These are phyloP conservation scores for Engraulis encrasicolus DNA, from an alignment of 2,113 vertebrate species.

Conservation along the genomic window DNA sequence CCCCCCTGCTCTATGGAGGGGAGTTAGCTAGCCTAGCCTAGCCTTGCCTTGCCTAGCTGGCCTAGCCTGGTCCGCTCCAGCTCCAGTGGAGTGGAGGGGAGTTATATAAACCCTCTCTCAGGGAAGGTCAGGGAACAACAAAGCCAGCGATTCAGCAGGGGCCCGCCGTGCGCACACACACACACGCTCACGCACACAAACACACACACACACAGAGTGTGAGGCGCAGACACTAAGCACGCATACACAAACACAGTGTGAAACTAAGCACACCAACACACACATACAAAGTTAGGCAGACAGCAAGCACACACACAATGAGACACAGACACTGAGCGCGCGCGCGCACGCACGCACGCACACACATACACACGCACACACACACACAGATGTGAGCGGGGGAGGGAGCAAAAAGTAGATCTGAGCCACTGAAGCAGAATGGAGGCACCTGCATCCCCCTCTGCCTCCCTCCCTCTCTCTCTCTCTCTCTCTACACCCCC, in stretches of 20 bases:
- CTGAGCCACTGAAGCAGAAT: constrained; percentile 45
- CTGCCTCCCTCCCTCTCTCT: constrained; percentile 11
- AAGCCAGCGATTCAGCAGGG: constrained; percentile 53
- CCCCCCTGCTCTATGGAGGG: too few relatives aligned
- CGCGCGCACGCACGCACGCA: constrained; percentile 18
- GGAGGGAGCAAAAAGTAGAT: constrained; percentile 45
- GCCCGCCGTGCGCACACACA: constrained; percentile 37
- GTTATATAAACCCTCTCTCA: constrained; percentile 68
- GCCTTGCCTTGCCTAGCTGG: too few relatives aligned
- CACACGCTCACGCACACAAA: constrained; percentile 23
- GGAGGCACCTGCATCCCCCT: constrained; percentile 55
- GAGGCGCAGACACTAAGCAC: constrained; percentile 16
- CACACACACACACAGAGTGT: neutral
- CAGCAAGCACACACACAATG: constrained; percentile 20
- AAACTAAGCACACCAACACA: neutral
- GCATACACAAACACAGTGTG: constrained; percentile 22
- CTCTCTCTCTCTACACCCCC: neutral
- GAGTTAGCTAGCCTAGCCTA: too few relatives aligned
- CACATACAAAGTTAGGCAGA: constrained; percentile 4
- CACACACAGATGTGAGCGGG: constrained; percentile 21
- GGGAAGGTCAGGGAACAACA: constrained; percentile 63
- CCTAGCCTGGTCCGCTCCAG: too few relatives aligned
- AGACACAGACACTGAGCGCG: too few relatives aligned
- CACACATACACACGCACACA: neutral
- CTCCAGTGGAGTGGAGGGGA: too few relatives aligned